These are phyloP conservation scores for Apteryx mantelli DNA, from an alignment of 2,113 vertebrate genomes.

Conservation along the genomic window DNA sequence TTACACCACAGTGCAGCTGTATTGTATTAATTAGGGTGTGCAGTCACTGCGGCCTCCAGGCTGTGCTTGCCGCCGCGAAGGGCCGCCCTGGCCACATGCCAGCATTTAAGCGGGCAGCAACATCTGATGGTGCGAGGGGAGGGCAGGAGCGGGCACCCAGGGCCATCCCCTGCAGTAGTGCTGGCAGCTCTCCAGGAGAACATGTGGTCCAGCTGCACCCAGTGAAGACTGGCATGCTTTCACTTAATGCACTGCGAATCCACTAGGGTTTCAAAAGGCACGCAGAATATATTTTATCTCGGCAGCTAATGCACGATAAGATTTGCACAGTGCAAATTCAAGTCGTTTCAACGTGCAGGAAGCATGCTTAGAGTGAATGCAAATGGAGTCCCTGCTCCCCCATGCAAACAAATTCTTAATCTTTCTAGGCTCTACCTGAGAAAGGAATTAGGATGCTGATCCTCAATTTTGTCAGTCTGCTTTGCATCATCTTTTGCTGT, in stretches of 20 bases:
- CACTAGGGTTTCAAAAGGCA: accelerated
- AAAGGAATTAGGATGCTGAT: constrained; percentile 43
- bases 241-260: background rate
- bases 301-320: background rate
- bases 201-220: background rate
- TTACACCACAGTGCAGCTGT: accelerated
- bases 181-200: background rate
- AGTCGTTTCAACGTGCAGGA: accelerated
- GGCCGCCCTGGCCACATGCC: accelerated
- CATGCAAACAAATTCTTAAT: background rate
- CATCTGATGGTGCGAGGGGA: background rate
- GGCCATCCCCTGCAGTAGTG: background rate
- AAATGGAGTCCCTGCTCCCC: background rate
- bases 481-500: constrained; percentile 24
- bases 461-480: background rate
- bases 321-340: background rate
- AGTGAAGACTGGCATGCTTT: accelerated
- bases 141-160: background rate
- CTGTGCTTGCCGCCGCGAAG: background rate
- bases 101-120: accelerated
- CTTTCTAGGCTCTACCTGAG: background rate
- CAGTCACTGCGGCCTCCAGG: accelerated
- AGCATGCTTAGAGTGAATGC: background rate
- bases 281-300: background rate
- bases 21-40: accelerated